These are phyloP conservation scores for Pteropus alecto DNA, from an alignment of 2,113 vertebrate genomes.

Conservation along the genomic window DNA sequence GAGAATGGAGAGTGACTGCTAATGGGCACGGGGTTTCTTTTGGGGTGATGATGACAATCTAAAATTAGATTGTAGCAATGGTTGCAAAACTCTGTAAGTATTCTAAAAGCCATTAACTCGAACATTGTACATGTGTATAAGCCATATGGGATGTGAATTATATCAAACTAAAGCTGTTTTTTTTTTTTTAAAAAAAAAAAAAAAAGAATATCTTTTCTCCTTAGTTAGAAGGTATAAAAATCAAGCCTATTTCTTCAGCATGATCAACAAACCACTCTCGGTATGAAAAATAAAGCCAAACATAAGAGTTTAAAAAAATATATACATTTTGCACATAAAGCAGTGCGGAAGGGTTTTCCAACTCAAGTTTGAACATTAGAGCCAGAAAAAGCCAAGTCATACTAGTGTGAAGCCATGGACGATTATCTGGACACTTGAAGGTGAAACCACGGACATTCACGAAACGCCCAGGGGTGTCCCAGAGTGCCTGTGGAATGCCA, in stretches of 20 bases:
- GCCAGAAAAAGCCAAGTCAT: not conserved
- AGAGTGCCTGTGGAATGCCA: accelerated
- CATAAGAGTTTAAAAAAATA: not conserved
- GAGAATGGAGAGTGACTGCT: not conserved
- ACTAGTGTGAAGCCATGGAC: not conserved
- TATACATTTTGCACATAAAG: accelerated
- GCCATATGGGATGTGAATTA: not conserved
- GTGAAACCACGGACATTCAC: not conserved
- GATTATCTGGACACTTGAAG: not conserved
- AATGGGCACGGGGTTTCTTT: not conserved
- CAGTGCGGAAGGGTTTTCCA: not conserved
- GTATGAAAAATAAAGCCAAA: not conserved
- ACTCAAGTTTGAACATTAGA: not conserved
- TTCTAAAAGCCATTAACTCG: not conserved
- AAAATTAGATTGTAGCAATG: not conserved
- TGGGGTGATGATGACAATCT: not conserved
- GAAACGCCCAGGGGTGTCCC: not conserved
- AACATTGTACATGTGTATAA: not conserved
- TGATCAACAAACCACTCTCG: not conserved
- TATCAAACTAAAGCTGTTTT: not conserved
- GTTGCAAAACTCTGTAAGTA: not conserved
- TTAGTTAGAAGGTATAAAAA: not conserved
- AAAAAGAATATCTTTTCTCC: not conserved
- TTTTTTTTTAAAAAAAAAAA: not conserved
- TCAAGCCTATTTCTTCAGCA: not conserved